Evolutionary conservation across 2,113 vertebrate species (phyloP).

Genomic region (Psittacara wagleri): DNA sequence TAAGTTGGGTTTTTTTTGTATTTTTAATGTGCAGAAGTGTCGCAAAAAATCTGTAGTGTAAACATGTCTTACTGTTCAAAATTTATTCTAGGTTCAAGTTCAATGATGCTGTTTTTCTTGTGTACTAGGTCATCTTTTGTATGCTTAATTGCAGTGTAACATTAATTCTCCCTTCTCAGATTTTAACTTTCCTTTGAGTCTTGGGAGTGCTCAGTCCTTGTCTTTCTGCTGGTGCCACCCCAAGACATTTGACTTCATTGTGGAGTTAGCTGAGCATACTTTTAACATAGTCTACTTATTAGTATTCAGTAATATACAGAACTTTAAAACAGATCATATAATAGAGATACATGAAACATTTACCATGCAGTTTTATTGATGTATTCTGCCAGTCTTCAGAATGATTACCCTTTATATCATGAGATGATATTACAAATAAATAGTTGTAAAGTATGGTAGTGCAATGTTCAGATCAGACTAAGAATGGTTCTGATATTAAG

Average conservation of each 20-base stretch:
- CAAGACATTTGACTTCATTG: not conserved
- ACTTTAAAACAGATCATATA: not conserved
- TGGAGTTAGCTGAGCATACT: not conserved
- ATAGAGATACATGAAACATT: not conserved
- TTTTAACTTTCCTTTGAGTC: not conserved
- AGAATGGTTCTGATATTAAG: not conserved
- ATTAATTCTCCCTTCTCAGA: not conserved
- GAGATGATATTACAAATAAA: not conserved
- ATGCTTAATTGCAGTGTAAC: not conserved
- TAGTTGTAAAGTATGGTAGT: not conserved
- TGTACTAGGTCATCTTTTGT: not conserved
- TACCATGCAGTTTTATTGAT: not conserved
- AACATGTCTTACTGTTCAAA: not conserved
- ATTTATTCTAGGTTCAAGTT: not conserved
- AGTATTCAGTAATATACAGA: not conserved
- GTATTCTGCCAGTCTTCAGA: not conserved
- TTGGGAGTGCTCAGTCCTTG: not conserved
- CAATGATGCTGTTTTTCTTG: not conserved
- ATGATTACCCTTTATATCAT: not conserved
- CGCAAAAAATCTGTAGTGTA: not conserved
- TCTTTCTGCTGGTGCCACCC: not conserved
- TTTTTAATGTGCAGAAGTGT: not conserved
- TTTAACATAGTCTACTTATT: not conserved
- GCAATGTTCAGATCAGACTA: not conserved
- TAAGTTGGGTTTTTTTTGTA: constrained; percentile 68